Evolutionary conservation across 2,888 invertebrate species (phyloP).

Genomic region (Julus scandinavius): DNA sequence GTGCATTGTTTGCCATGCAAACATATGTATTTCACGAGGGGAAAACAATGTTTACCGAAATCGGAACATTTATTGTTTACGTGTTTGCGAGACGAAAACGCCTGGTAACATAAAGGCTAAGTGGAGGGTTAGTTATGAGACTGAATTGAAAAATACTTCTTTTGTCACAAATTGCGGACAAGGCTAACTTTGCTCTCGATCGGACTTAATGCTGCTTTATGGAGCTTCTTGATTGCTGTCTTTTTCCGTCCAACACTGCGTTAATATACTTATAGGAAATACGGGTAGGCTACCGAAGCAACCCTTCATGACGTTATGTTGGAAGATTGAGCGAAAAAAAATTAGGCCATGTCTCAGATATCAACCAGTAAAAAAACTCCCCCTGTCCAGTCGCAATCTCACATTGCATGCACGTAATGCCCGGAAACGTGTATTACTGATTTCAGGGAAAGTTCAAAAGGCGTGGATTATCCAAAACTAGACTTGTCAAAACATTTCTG

Average conservation of each 20-base stretch:
- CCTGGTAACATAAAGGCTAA: not conserved
- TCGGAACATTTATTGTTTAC: conserved; percentile 39
- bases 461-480: too few species aligned
- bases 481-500: too few species aligned
- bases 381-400: not conserved
- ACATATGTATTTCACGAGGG: not conserved
- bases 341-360: not conserved
- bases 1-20: conserved; percentile 22
- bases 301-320: not conserved
- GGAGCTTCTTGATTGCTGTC: conserved; percentile 9
- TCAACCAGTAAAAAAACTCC: not conserved
- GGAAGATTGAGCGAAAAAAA: not conserved
- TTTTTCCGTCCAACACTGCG: not conserved
- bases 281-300: not conserved
- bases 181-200: conserved; percentile 5
- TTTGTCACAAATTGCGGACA: conserved; percentile 20
- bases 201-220: not conserved
- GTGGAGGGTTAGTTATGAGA: conserved; percentile 27
- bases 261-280: not conserved
- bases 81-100: conserved; percentile 45
- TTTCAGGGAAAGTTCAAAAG: too few species aligned
- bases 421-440: not conserved
- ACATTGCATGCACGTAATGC: not conserved
- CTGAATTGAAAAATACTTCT: conserved; percentile 31
- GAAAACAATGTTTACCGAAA: conserved; percentile 42